phyloP scores from a whole-genome alignment of 2,888 invertebrate species.

The Dastarcus helophoroides region DNA sequence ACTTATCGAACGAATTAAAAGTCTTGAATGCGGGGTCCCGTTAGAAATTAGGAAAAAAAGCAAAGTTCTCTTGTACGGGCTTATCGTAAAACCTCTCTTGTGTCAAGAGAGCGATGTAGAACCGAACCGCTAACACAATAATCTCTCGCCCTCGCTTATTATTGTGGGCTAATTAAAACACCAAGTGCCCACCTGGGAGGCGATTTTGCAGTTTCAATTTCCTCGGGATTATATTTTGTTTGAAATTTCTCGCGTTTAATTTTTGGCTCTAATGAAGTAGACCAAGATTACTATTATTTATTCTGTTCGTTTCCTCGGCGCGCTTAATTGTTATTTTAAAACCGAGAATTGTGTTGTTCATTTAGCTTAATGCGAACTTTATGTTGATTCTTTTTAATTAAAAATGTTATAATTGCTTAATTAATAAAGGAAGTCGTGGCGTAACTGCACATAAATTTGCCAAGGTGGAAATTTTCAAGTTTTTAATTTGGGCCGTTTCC shows the following conservation, averaged over 20 bases:
- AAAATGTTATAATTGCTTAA: slow-evolving; percentile 28
- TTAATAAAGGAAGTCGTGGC: slow-evolving; percentile 13
- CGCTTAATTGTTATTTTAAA: slow-evolving; percentile 32
- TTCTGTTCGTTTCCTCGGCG: slow-evolving; percentile 25
- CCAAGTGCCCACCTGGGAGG: slow-evolving; percentile 33
- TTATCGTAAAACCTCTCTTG: too few species aligned
- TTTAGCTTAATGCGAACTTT: slow-evolving; percentile 25
- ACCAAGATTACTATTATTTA: slow-evolving; percentile 34
- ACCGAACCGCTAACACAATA: too few species aligned
- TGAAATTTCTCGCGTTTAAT: slow-evolving; percentile 32
- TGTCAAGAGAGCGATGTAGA: too few species aligned
- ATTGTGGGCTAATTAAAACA: slow-evolving; percentile 35
- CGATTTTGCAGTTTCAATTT: slow-evolving; percentile 28
- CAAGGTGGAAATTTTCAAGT: too few species aligned
- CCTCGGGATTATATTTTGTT: slow-evolving; percentile 31
- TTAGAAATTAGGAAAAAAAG: too few species aligned
- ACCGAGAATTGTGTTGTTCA: slow-evolving; percentile 26
- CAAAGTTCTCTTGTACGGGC: too few species aligned
- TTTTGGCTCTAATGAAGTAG: slow-evolving; percentile 32
- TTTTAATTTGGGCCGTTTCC: too few species aligned
- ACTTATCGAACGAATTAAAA: too few species aligned
- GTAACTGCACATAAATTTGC: slow-evolving; percentile 1
- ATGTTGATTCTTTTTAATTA: slow-evolving; percentile 30
- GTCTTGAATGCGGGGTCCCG: too few species aligned
- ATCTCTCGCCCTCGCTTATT: slow-evolving; percentile 29